Base-by-base conservation (phyloP, 2,888 invertebrate species). In the Agrilus biguttatus region DNA sequence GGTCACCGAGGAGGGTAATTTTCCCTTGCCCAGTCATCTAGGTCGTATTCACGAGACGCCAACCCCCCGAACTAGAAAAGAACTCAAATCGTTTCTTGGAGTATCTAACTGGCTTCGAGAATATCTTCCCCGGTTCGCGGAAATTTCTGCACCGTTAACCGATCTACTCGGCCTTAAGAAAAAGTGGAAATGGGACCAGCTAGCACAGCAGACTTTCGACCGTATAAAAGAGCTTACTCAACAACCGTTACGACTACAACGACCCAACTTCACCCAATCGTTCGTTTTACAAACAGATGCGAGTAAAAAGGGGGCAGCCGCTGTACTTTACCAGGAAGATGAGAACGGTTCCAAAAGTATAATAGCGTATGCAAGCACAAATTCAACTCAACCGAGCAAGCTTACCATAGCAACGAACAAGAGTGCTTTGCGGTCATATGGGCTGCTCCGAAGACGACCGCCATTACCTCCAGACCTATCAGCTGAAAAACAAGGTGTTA, bases 351-450 rank as follows among this genome's bases (percentile, higher is more conserved):
- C n/a, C n/a, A n/a, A n/a, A n/a, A 13, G 36, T 0, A 44, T 55
- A 2, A 46, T 57, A 10, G 39, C 48, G 33, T 54, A 48, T 39
- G 47, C 48, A 8, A 51, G 49, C 37, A 42, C 13, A 46, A 45
- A 35, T 46, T 53, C 5, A 47, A 33, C 8, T 21, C 19, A 2
- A 14, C 44, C 0, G 49, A 54, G 33, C 14, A 36, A 19, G 34
- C 37, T 0, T 55, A 52, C 39, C 55, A 56, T 38, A 42, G 46
- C 1, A 57, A 54, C 40, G 54, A 56, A 32, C 52, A 50, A 37
- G 54, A 57, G 40, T 51, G 49, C 19, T 38, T 52, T 1, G 51
- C 55, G 0, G 47, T 52, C 0, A 41, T 56, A 5, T 56, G 52
- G 54, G 54, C 50, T 5, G n/a, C n/a, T n/a, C n/a, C n/a, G n/a